phyloP scores from a whole-genome alignment of 2,888 invertebrate genomes.

The Tromatobia lineatoria region DNA sequence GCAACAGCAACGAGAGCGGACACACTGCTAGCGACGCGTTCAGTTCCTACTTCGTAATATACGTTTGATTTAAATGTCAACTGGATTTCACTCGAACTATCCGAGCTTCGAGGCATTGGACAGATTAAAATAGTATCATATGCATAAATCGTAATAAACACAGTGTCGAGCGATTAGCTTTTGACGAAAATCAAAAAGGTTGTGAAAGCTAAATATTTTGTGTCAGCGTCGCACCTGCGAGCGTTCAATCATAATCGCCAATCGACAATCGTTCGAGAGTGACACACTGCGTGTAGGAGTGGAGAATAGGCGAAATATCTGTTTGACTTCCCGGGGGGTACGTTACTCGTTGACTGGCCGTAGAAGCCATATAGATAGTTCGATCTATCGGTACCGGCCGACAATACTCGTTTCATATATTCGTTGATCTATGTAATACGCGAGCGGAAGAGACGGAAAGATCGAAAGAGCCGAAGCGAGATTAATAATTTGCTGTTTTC shows the following conservation, averaged over 20 bases:
- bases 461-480: conserved; percentile 73
- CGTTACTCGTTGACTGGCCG: conserved; percentile 4
- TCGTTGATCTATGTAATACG: conserved; percentile 79
- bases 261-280: conserved; percentile 15
- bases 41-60: conserved; percentile 64
- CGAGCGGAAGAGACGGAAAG: conserved; percentile 52
- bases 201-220: conserved; percentile 15
- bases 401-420: conserved; percentile 80
- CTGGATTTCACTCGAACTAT: conserved; percentile 60
- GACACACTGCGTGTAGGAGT: background rate
- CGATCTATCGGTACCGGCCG: conserved; percentile 68
- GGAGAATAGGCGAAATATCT: conserved; percentile 61
- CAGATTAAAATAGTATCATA: conserved; percentile 58
- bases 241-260: conserved; percentile 66
- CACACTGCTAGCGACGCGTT: conserved; percentile 15
- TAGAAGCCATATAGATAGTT: too few relatives aligned
- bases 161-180: background rate
- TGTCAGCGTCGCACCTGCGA: conserved; percentile 63
- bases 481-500: conserved; percentile 84
- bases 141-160: conserved; percentile 40
- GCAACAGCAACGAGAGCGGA: conserved; percentile 28
- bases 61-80: conserved; percentile 70
- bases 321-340: conserved; percentile 37
- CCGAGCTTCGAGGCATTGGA: conserved; percentile 57
- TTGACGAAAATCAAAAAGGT: conserved; percentile 30